A percentile compares a stretch with the other conserved stretches of the same genome.
phyloP scores from a whole-genome alignment of 1,140 invertebrate genomes.

The Apis florea region DNA sequence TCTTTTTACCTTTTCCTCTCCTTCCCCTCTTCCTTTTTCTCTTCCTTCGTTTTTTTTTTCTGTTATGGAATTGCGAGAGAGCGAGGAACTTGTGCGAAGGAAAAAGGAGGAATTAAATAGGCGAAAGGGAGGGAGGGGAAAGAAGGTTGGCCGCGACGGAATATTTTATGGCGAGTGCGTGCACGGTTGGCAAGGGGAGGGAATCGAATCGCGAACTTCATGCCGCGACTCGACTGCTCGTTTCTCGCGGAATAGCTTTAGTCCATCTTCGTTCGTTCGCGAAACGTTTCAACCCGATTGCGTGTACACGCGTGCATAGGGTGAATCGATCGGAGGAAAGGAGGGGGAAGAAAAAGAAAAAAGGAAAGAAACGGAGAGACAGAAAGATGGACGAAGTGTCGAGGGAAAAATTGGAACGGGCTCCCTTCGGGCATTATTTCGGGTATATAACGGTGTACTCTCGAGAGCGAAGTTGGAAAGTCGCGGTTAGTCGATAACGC shows the following conservation, averaged over 20 bases:
- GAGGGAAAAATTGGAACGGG: constrained; percentile 9
- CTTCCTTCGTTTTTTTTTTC: neutral
- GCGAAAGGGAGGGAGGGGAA: neutral
- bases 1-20: no score
- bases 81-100: no score
- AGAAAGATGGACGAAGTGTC: no score
- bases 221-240: neutral
- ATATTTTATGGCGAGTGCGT: constrained; percentile 39
- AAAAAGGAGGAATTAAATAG: no score
- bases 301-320: no score
- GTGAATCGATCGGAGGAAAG: neutral
- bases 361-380: neutral
- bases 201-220: constrained; percentile 5
- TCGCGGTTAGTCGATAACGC: constrained; percentile 49
- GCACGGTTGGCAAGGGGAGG: neutral
- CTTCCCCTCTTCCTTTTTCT: neutral
- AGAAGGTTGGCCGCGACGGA: constrained; percentile 14
- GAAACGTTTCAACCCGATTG: neutral
- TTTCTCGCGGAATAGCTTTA: neutral
- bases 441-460: neutral
- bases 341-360: neutral
- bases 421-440: neutral
- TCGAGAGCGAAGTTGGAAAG: constrained; percentile 23
- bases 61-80: constrained; percentile 1
- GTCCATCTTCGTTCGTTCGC: neutral